phyloP scores from a whole-genome alignment of 2,888 invertebrate species.

The Aporophyla nigra region DNA sequence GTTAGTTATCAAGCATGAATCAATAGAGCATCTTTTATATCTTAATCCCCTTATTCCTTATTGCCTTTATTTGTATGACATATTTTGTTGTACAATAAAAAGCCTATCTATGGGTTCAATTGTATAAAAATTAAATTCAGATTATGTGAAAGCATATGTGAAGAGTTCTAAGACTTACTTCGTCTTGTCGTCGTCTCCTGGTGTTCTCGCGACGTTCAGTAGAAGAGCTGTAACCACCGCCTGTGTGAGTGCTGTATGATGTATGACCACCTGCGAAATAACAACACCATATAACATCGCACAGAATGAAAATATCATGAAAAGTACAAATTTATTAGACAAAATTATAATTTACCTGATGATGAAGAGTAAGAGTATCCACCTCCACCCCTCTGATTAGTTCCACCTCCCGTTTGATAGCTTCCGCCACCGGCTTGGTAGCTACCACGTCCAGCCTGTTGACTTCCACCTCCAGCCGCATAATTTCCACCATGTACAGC shows the following conservation, averaged over 20 bases:
- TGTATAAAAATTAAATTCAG: neutral
- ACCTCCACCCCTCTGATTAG: slow-evolving; percentile 66
- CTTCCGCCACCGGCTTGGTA: slow-evolving; percentile 65
- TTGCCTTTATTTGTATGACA: no score
- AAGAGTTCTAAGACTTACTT: slow-evolving; percentile 67
- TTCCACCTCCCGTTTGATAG: slow-evolving; percentile 63
- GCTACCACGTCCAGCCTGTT: slow-evolving; percentile 63
- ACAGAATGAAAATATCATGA: neutral
- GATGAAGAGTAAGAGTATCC: slow-evolving; percentile 84
- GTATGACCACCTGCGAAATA: slow-evolving; percentile 74
- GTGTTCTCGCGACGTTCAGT: slow-evolving; percentile 77
- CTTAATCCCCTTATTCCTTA: neutral
- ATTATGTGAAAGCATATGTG: no score
- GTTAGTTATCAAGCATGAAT: neutral
- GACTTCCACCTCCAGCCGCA: slow-evolving; percentile 64
- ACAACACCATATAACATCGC: neutral
- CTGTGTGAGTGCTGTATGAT: slow-evolving; percentile 74
- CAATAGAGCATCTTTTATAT: neutral
- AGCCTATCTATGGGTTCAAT: neutral
- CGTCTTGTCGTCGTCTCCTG: slow-evolving; percentile 79
- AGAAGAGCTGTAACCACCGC: slow-evolving; percentile 73
- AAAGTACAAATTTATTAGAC: neutral
- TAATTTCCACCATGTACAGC: slow-evolving; percentile 58
- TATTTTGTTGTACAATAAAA: neutral
- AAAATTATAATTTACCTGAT: slow-evolving; percentile 75